A percentile compares a stretch with the other conserved stretches of the same genome.
These are phyloP conservation scores for Meloe dianella DNA, from an alignment of 2,888 invertebrate genomes.

Conservation along the genomic window DNA sequence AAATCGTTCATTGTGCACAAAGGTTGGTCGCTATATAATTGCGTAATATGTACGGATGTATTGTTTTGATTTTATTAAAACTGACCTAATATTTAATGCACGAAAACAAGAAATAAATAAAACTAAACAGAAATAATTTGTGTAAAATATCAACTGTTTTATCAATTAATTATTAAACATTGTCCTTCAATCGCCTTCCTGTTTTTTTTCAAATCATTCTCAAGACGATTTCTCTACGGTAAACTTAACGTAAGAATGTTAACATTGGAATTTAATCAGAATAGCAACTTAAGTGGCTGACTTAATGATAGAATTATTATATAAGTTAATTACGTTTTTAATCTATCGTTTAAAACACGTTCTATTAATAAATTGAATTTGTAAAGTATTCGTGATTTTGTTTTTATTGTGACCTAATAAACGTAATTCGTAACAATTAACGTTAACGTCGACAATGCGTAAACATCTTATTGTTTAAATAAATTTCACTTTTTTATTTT, in stretches of 20 bases:
- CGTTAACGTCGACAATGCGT: background rate
- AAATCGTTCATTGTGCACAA: background rate
- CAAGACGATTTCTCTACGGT: background rate
- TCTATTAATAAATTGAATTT: no score
- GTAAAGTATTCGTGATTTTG: no score
- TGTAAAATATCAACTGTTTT: background rate
- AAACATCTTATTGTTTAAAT: background rate
- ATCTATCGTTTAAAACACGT: no score
- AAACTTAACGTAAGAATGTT: background rate
- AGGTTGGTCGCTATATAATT: background rate
- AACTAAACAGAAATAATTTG: background rate
- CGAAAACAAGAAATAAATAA: background rate
- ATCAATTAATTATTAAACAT: background rate
- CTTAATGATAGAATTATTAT: background rate
- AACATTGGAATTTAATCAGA: conserved; percentile 6
- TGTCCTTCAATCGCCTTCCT: background rate
- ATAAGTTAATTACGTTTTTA: background rate
- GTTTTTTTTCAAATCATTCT: background rate
- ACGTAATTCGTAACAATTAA: background rate
- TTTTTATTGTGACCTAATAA: background rate
- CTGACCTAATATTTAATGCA: background rate
- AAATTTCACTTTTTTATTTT: conserved; percentile 11
- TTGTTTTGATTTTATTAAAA: conserved; percentile 1
- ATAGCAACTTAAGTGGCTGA: background rate
- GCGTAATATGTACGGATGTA: background rate